Evolutionary conservation across 2,888 invertebrate genomes (phyloP).

Genomic region (Apoderus coryli): DNA sequence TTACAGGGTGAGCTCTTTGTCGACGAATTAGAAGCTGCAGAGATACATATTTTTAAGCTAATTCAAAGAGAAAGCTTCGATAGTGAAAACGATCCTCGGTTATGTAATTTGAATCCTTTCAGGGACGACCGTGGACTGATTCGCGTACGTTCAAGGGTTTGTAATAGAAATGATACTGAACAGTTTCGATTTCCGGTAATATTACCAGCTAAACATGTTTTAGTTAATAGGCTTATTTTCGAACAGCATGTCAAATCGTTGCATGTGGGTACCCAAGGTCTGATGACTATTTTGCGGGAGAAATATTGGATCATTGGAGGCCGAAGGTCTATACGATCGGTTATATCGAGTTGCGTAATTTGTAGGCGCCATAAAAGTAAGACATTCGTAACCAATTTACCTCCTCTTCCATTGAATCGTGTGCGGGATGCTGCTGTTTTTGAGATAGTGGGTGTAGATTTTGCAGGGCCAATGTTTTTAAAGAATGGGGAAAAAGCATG

Average conservation of each 20-base stretch:
- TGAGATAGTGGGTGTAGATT: constrained; percentile 25
- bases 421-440: constrained; percentile 21
- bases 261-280: constrained; percentile 16
- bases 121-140: constrained; percentile 11
- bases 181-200: constrained; percentile 12
- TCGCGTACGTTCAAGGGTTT: constrained; percentile 9
- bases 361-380: constrained; percentile 18
- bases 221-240: constrained; percentile 11
- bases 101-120: constrained; percentile 7
- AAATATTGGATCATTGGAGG: constrained; percentile 18
- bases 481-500: constrained; percentile 21
- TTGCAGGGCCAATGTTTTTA: constrained; percentile 26
- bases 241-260: constrained; percentile 12
- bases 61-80: too few species aligned
- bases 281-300: constrained; percentile 16
- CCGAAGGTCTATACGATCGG: constrained; percentile 13
- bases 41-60: constrained; percentile 10
- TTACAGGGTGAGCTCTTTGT: constrained; percentile 5
- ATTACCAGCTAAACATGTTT: constrained; percentile 12
- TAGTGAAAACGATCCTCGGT: background rate
- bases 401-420: constrained; percentile 22
- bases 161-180: constrained; percentile 11
- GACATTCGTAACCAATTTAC: constrained; percentile 14
- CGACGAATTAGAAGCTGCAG: constrained; percentile 10
- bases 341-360: constrained; percentile 14